These are phyloP conservation scores for Drosophila subpulchrella DNA, from an alignment of 1,140 invertebrate species.

Conservation along the genomic window DNA sequence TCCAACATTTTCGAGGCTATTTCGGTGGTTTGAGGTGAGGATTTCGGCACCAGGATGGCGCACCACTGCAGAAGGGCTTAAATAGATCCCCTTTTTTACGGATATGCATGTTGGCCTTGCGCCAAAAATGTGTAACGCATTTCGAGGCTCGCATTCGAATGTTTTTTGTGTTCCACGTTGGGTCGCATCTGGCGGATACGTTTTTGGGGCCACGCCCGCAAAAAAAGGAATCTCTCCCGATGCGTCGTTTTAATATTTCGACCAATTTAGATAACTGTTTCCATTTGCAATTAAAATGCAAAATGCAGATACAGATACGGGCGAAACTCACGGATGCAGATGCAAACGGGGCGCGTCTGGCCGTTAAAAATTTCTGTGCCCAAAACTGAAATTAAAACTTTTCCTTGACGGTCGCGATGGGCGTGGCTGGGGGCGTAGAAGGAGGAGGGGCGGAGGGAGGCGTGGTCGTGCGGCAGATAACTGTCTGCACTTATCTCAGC, in stretches of 20 bases:
- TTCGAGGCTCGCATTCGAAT: constrained; percentile 29
- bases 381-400: constrained; percentile 82
- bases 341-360: constrained; percentile 15
- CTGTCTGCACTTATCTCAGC: constrained; percentile 75
- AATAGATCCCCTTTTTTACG: constrained; percentile 29
- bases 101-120: constrained; percentile 42
- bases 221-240: constrained; percentile 22
- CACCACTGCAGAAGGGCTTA: constrained; percentile 31
- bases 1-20: background rate
- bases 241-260: constrained; percentile 82
- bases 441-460: constrained; percentile 4
- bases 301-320: constrained; percentile 68
- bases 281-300: constrained; percentile 84
- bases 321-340: constrained; percentile 19
- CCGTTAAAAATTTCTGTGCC: constrained; percentile 60
- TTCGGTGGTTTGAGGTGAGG: background rate
- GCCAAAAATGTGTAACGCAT: constrained; percentile 59
- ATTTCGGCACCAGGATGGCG: constrained; percentile 2
- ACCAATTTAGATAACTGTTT: constrained; percentile 84
- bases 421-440: constrained; percentile 3
- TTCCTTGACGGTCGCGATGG: constrained; percentile 58
- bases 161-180: constrained; percentile 26
- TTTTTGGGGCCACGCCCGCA: constrained; percentile 21
- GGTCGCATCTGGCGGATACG: constrained; percentile 28
- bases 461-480: constrained; percentile 46